Evolutionary conservation across 2,888 invertebrate species (phyloP).

Genomic region (Scaptomyza cyrtandrae): DNA sequence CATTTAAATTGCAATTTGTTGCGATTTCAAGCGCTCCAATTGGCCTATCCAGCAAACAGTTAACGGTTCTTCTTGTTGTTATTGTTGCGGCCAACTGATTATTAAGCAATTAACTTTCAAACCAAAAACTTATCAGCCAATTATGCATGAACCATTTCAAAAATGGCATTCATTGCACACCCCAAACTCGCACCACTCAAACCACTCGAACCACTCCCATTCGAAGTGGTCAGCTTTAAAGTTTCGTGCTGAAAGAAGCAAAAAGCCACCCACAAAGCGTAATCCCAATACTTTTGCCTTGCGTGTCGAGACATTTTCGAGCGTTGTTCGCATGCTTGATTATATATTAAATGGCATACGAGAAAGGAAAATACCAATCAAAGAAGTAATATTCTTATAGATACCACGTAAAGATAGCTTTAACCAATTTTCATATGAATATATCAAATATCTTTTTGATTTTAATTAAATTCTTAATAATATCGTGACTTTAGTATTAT

Average conservation of each 20-base stretch:
- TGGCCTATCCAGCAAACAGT: constrained; percentile 12
- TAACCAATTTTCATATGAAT: too few species aligned
- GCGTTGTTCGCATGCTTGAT: constrained; percentile 46
- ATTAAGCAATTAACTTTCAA: constrained; percentile 52
- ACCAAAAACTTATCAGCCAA: constrained; percentile 33
- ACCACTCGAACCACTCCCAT: not conserved
- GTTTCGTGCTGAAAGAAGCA: not conserved
- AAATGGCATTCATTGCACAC: constrained; percentile 20
- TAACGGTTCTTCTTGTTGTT: not conserved
- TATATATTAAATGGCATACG: constrained; percentile 7
- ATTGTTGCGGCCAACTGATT: constrained; percentile 17
- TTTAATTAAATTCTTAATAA: too few species aligned
- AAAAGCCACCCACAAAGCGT: constrained; percentile 33
- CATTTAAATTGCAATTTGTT: constrained; percentile 49
- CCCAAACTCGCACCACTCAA: constrained; percentile 7
- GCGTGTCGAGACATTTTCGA: constrained; percentile 20
- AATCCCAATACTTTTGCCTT: not conserved
- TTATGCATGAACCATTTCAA: constrained; percentile 27
- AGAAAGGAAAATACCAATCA: not conserved
- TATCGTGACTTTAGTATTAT: not conserved
- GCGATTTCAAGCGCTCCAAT: constrained; percentile 29
- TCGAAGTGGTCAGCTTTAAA: not conserved
- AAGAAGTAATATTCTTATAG: not conserved
- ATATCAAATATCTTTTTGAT: too few species aligned
- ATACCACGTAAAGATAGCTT: not conserved